Evolutionary conservation across 2,797 vertebrate species (phyloP).

Genomic region (Syngnathus acus): DNA sequence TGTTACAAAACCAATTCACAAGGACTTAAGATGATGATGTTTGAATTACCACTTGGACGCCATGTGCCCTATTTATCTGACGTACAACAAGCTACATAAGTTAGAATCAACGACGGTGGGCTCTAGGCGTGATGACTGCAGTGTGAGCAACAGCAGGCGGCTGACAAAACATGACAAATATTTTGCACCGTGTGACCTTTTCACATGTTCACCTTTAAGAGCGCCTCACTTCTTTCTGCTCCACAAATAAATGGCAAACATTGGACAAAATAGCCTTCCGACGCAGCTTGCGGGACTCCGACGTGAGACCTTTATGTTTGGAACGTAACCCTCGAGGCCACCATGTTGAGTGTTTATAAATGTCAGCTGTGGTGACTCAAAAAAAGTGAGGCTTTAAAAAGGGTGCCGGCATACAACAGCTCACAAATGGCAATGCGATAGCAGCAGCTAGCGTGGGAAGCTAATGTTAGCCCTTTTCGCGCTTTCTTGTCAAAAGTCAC

Average conservation of each 20-base stretch:
- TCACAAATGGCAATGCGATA: conserved; percentile 8
- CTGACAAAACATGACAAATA: not conserved
- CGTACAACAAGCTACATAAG: not conserved
- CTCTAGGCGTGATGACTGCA: conserved; percentile 23
- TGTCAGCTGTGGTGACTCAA: conserved; percentile 39
- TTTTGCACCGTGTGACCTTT: conserved; percentile 11
- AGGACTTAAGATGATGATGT: not conserved
- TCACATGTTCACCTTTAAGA: conserved; percentile 22
- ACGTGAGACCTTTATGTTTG: conserved; percentile 45
- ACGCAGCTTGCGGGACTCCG: conserved; percentile 11
- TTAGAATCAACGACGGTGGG: conserved; percentile 12
- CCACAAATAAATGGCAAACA: not conserved
- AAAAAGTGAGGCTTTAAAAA: not conserved
- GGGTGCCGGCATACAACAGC: not conserved
- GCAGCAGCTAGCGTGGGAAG: not conserved
- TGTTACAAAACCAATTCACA: not conserved
- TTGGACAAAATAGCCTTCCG: not conserved
- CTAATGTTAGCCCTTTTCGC: not conserved
- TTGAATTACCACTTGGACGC: not conserved
- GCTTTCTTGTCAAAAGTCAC: not conserved
- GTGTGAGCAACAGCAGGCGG: not conserved
- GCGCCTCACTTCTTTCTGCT: not conserved
- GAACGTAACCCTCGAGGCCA: conserved; percentile 34
- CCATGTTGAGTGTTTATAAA: conserved; percentile 48
- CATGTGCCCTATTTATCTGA: not conserved